phyloP scores from a whole-genome alignment of 92 coral and sea anemone species.

The Epizoanthus ramosus region DNA sequence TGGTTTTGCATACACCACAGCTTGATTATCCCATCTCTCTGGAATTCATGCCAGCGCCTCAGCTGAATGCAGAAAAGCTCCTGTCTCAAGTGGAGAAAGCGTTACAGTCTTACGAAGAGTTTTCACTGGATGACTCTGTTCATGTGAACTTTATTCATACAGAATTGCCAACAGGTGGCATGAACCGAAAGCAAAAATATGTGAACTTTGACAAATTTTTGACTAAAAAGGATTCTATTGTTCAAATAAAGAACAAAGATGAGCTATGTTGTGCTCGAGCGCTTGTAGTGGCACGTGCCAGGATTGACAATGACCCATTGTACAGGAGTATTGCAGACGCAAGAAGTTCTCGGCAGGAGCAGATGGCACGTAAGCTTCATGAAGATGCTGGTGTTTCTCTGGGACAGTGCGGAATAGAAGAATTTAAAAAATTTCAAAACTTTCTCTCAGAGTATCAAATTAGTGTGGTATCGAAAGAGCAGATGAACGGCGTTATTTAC shows the following conservation, averaged over 20 bases:
- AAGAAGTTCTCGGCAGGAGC: not conserved
- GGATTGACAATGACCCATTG: constrained; percentile 17
- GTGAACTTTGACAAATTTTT: constrained; percentile 15
- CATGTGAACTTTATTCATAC: constrained; percentile 38
- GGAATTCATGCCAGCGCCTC: constrained; percentile 17
- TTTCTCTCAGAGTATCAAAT: constrained; percentile 26
- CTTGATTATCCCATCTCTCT: constrained; percentile 45
- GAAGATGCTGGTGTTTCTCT: constrained; percentile 11
- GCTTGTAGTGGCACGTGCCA: constrained; percentile 38
- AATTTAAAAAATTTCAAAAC: constrained; percentile 35
- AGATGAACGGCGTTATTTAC: too few relatives aligned
- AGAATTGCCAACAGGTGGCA: not conserved
- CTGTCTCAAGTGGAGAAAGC: constrained; percentile 26
- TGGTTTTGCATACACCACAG: constrained; percentile 40
- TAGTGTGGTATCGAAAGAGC: not conserved
- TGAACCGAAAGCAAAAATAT: not conserved
- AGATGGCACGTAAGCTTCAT: constrained; percentile 17
- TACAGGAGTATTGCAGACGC: not conserved
- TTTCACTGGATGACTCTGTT: constrained; percentile 34
- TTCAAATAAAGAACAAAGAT: constrained; percentile 22
- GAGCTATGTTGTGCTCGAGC: constrained; percentile 37
- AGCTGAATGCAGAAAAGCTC: constrained; percentile 34
- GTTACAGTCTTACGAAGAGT: constrained; percentile 36
- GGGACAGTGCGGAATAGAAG: constrained; percentile 25
- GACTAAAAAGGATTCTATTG: not conserved